Conservation (phyloP, 2,888 invertebrate species). For the Laspeyria flexula region DNA sequence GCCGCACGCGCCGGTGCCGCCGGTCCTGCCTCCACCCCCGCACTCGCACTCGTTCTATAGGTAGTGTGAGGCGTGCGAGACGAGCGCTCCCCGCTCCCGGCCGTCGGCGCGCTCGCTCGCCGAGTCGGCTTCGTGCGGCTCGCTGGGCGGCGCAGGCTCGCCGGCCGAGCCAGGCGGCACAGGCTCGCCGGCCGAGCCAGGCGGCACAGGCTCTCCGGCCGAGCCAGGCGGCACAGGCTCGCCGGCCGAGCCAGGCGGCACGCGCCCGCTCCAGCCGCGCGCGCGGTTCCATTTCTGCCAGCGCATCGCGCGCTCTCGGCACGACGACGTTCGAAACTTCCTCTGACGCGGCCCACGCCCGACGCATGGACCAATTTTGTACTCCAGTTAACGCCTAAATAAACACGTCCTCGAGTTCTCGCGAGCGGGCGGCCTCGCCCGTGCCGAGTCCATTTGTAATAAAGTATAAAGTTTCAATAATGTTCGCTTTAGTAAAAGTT, state of each 20-base stretch:
- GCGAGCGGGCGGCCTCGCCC: slow-evolving; percentile 62
- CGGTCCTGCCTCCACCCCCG: slow-evolving; percentile 80
- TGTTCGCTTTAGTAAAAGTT: slow-evolving; percentile 61
- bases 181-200: slow-evolving; percentile 64
- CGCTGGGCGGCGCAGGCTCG: slow-evolving; percentile 60
- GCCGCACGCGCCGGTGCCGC: slow-evolving; percentile 85
- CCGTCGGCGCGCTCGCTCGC: slow-evolving; percentile 82
- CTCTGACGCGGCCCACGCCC: slow-evolving; percentile 71
- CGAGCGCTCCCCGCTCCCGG: slow-evolving; percentile 77
- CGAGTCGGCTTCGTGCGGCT: slow-evolving; percentile 80
- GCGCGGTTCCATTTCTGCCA: slow-evolving; percentile 79
- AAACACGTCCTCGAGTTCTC: slow-evolving; percentile 73
- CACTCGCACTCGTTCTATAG: slow-evolving; percentile 85
- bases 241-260: slow-evolving; percentile 48
- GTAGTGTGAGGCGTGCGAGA: slow-evolving; percentile 84
- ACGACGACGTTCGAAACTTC: slow-evolving; percentile 73
- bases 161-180: slow-evolving; percentile 65
- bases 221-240: slow-evolving; percentile 62
- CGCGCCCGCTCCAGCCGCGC: slow-evolving; percentile 59
- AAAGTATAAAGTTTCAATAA: slow-evolving; percentile 58
- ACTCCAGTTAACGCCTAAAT: slow-evolving; percentile 74
- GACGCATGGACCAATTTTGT: slow-evolving; percentile 81
- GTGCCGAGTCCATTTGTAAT: slow-evolving; percentile 73
- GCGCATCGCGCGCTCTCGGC: slow-evolving; percentile 69
- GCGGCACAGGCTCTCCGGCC: slow-evolving; percentile 53